phyloP scores from a whole-genome alignment of 2,888 invertebrate species.

The Peribatodes rhomboidaria region DNA sequence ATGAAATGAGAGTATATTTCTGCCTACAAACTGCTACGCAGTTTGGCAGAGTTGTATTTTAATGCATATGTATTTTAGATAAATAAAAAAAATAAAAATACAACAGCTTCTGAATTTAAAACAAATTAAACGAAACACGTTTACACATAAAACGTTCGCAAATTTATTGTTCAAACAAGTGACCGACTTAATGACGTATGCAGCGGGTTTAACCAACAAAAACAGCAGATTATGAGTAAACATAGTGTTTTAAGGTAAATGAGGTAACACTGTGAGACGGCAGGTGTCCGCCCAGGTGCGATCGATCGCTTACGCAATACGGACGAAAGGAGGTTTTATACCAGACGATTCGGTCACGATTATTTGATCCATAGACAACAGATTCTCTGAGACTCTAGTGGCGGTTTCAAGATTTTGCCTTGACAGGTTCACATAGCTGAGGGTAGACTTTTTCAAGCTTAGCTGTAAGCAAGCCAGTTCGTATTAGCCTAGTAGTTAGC shows the following conservation, averaged over 20 bases:
- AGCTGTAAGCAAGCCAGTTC: no score
- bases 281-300: conserved; percentile 58
- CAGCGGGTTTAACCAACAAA: conserved; percentile 25
- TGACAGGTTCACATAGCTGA: no score
- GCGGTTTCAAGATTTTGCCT: no score
- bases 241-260: conserved; percentile 17
- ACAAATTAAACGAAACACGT: neutral
- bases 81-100: no score
- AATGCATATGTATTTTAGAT: no score
- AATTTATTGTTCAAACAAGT: neutral
- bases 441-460: no score
- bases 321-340: conserved; percentile 18
- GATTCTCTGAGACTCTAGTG: neutral
- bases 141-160: neutral
- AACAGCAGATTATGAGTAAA: conserved; percentile 25
- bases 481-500: no score
- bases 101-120: neutral
- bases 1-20: no score
- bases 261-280: conserved; percentile 42
- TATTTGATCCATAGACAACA: no score
- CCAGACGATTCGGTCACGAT: no score
- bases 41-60: no score
- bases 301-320: conserved; percentile 37
- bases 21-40: no score
- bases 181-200: conserved; percentile 15